These are phyloP conservation scores for Podarcis cretensis DNA, from an alignment of 2,113 vertebrate species.

Conservation along the genomic window DNA sequence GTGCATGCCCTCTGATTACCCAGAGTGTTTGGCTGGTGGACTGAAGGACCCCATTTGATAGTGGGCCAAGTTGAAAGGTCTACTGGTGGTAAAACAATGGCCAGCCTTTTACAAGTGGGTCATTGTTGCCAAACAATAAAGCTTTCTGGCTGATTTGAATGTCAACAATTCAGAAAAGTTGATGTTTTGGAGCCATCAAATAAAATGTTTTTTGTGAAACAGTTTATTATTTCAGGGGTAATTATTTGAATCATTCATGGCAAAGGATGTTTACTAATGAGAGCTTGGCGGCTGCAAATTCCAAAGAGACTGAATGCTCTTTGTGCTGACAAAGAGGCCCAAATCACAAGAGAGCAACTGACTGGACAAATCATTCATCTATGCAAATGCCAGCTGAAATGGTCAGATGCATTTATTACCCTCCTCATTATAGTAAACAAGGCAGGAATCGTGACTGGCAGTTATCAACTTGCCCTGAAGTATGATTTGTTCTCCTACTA, in stretches of 20 bases:
- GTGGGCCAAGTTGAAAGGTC: constrained; percentile 84
- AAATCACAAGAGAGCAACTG: constrained; percentile 87
- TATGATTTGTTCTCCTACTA: constrained; percentile 85
- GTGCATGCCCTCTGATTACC: constrained; percentile 78
- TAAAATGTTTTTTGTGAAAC: constrained; percentile 90
- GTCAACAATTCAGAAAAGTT: constrained; percentile 89
- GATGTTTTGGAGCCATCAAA: constrained; percentile 87
- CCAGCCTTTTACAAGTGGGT: constrained; percentile 82
- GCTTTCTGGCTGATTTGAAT: constrained; percentile 87
- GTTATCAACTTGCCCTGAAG: constrained; percentile 87
- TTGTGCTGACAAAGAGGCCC: constrained; percentile 92
- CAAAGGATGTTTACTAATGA: constrained; percentile 93
- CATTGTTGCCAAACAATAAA: constrained; percentile 83
- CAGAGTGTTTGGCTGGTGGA: constrained; percentile 76
- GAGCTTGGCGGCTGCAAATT: constrained; percentile 87
- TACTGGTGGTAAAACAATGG: constrained; percentile 84
- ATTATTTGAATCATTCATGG: constrained; percentile 92
- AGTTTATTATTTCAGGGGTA: constrained; percentile 91
- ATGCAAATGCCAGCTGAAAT: constrained; percentile 94
- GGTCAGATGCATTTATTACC: constrained; percentile 90
- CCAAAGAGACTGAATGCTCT: constrained; percentile 89
- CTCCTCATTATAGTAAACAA: constrained; percentile 90
- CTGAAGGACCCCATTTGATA: constrained; percentile 78
- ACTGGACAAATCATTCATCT: constrained; percentile 94
- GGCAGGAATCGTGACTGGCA: constrained; percentile 88